Evolutionary conservation across 2,797 vertebrate genomes (phyloP), one percentile per base, ranked within the genome.

Genomic region (Aulostomus chinensis): DNA sequence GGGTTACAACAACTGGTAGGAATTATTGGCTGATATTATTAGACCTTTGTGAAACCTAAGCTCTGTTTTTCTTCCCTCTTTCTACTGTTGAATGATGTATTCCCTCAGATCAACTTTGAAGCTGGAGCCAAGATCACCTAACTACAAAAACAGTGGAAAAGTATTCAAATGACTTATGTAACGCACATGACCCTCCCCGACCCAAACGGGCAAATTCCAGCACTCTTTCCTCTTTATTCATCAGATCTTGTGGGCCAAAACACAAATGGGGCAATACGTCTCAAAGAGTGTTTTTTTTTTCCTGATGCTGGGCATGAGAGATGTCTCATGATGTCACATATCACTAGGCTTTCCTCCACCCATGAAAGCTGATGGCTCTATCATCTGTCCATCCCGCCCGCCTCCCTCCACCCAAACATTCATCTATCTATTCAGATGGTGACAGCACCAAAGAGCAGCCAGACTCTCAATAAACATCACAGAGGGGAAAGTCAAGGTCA

Each of bases 341-440:
- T 78, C 73, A 71, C 47, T 3, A 34, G 42, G 35, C 29, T 70
- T 49, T 49, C 51, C 49, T 62, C 70, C 60, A 22, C 37, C 65
- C 74, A 33, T 69, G 66, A 74, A 78, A 73, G 79, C 70, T 86
- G 81, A 88, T 78, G 76, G 58, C 79, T 89, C 80, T 72, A 87
- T 89, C 81, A 79, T 85, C 67, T 75, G 78, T 78, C 72, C 64
- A 57, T 76, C 56, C 47, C 33, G 34, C 15, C 73, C 53, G 53
- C 55, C 48, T 49, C 17, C 58, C 68, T 78, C 76, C 84, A 65
- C 78, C 76, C 78, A 68, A 73, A 81, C 74, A 77, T 81, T 59
- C 72, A 81, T 86, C 77, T 66, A 58, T 81, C 75, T 71, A 70
- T 82, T 83, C 68, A 73, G 54, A 79, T 2, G 16, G 39, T 73